These are phyloP conservation scores for Anthonomus grandis DNA, from an alignment of 1,140 invertebrate genomes.

Conservation along the genomic window DNA sequence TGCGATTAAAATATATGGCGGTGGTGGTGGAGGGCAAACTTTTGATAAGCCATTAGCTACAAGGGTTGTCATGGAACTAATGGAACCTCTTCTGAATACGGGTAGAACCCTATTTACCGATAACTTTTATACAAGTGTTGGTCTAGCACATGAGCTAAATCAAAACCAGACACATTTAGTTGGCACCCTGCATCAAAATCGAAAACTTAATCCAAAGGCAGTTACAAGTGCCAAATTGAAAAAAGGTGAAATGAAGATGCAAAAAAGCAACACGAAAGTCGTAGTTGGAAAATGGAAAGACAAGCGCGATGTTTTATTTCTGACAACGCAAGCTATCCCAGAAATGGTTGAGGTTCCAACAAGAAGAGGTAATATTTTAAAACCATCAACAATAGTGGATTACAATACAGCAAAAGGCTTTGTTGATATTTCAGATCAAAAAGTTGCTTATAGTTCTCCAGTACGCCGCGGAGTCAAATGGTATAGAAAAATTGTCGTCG, in stretches of 20 bases:
- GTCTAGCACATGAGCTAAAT: conserved; percentile 47
- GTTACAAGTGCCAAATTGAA: conserved; percentile 4
- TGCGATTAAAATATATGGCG: conserved; percentile 39
- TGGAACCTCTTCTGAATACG: conserved; percentile 12
- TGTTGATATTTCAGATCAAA: too few relatives aligned
- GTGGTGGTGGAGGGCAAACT: conserved; percentile 34
- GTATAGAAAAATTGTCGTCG: too few relatives aligned
- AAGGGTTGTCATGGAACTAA: conserved; percentile 19
- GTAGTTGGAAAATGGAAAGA: conserved; percentile 47
- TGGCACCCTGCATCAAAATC: conserved; percentile 46
- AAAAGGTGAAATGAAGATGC: conserved; percentile 18
- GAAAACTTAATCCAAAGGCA: conserved; percentile 42
- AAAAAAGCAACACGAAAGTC: conserved; percentile 30
- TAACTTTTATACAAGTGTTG: conserved; percentile 48
- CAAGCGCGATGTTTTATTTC: conserved; percentile 43
- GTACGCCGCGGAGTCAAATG: too few relatives aligned
- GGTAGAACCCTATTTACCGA: conserved; percentile 28
- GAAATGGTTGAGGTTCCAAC: conserved; percentile 21
- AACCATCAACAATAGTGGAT: not conserved
- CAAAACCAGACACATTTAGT: conserved; percentile 36
- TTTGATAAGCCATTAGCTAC: not conserved
- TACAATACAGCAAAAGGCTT: too few relatives aligned
- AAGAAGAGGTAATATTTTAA: not conserved
- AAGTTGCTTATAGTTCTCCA: too few relatives aligned
- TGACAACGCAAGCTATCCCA: conserved; percentile 38